These are phyloP conservation scores for Orthosia gracilis DNA, from an alignment of 2,888 invertebrate species.

Conservation along the genomic window DNA sequence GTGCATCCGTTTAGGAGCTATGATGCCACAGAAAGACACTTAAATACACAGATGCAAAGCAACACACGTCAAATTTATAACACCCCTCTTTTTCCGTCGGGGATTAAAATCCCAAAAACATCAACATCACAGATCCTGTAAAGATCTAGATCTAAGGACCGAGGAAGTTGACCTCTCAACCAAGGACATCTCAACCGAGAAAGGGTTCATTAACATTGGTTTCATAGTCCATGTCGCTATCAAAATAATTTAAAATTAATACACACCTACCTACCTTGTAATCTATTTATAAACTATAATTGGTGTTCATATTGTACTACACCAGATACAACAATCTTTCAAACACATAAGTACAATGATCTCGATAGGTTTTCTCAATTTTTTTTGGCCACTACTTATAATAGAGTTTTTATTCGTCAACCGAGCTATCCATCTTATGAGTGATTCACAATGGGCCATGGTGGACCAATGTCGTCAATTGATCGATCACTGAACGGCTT, in stretches of 20 bases:
- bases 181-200: background rate
- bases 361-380: constrained; percentile 27
- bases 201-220: background rate
- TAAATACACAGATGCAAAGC: too few relatives aligned
- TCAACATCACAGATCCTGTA: background rate
- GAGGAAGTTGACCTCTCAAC: background rate
- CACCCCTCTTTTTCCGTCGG: too few relatives aligned
- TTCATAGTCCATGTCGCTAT: background rate
- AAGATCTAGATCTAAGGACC: background rate
- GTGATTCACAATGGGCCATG: constrained; percentile 29
- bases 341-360: constrained; percentile 38
- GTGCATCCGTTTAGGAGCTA: too few relatives aligned
- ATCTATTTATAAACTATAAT: constrained; percentile 45
- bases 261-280: background rate
- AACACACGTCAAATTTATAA: too few relatives aligned
- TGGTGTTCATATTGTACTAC: constrained; percentile 36
- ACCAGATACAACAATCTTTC: constrained; percentile 18
- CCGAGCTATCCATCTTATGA: constrained; percentile 30
- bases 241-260: background rate
- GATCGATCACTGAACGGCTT: constrained; percentile 30
- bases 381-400: constrained; percentile 30
- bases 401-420: constrained; percentile 43
- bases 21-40: too few relatives aligned
- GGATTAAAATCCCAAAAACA: background rate
- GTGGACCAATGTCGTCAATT: constrained; percentile 22